Evolutionary conservation across 2,113 vertebrate genomes (phyloP).

Genomic region (Sylvia atricapilla): DNA sequence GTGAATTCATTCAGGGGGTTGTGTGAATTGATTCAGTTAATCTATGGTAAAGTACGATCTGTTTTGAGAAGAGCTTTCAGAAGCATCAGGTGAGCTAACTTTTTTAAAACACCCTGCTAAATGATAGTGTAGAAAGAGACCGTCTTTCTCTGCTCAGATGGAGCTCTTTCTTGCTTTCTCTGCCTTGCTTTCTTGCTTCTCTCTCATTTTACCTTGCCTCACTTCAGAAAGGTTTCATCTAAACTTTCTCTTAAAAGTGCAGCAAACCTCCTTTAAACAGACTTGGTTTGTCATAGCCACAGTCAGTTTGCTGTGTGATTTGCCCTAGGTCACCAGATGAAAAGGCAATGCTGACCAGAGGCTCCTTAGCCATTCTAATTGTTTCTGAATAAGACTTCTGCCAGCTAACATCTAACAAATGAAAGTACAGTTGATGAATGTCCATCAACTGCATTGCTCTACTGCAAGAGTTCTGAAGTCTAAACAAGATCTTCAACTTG

Average conservation of each 20-base stretch:
- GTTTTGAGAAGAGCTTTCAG: constrained; percentile 33
- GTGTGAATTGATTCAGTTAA: background rate
- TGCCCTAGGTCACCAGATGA: background rate
- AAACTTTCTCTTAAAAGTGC: background rate
- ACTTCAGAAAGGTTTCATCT: background rate
- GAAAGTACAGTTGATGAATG: background rate
- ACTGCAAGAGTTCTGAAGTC: background rate
- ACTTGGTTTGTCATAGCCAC: background rate
- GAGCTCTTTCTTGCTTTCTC: background rate
- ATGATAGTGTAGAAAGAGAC: background rate
- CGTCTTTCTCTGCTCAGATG: background rate
- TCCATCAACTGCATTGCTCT: background rate
- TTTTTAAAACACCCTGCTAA: constrained; percentile 16
- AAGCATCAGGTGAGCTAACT: background rate
- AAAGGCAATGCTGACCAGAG: background rate
- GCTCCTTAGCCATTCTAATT: background rate
- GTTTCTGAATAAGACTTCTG: background rate
- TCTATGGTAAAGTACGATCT: background rate
- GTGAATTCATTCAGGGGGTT: background rate
- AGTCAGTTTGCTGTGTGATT: background rate
- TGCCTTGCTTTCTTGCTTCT: background rate
- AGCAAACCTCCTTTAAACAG: background rate
- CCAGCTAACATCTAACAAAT: background rate
- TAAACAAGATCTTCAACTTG: background rate
- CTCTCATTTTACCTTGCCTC: background rate